A percentile compares a stretch with the other conserved stretches of the same genome.
phyloP scores from a whole-genome alignment of 1,140 invertebrate genomes.

The Orius insidiosus region DNA sequence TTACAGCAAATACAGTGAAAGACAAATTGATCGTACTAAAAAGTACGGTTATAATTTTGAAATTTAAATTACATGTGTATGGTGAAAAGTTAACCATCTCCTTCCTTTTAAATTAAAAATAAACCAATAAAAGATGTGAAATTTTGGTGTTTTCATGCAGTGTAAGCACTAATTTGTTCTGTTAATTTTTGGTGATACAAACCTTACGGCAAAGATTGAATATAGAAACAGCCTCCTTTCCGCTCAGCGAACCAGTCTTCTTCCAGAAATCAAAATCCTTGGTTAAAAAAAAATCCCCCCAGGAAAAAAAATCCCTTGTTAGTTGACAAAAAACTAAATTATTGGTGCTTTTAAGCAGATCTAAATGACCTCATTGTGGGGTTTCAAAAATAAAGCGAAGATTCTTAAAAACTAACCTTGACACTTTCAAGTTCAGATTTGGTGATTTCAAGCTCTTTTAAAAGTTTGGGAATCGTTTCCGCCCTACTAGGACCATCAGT shows the following conservation, averaged over 20 bases:
- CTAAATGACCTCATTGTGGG: not conserved
- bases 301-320: constrained; percentile 1
- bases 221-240: constrained; percentile 76
- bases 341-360: not conserved
- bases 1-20: too few relatives aligned
- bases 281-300: constrained; percentile 4
- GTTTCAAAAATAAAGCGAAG: constrained; percentile 2
- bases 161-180: too few relatives aligned
- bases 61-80: too few relatives aligned
- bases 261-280: constrained; percentile 20
- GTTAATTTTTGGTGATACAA: constrained; percentile 35
- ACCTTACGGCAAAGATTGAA: constrained; percentile 80
- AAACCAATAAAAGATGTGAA: too few relatives aligned
- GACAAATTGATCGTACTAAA: too few relatives aligned
- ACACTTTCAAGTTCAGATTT: constrained; percentile 68
- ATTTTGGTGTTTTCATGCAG: too few relatives aligned
- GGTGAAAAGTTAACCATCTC: too few relatives aligned
- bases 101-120: too few relatives aligned
- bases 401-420: constrained; percentile 47
- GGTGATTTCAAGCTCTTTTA: constrained; percentile 60
- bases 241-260: constrained; percentile 50
- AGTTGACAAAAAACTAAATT: constrained; percentile 3
- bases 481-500: constrained; percentile 12
- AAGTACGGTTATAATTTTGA: too few relatives aligned
- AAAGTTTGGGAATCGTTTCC: constrained; percentile 45